phyloP scores from a whole-genome alignment of 2,113 vertebrate species.

The Thalassarche chlororhynchos region DNA sequence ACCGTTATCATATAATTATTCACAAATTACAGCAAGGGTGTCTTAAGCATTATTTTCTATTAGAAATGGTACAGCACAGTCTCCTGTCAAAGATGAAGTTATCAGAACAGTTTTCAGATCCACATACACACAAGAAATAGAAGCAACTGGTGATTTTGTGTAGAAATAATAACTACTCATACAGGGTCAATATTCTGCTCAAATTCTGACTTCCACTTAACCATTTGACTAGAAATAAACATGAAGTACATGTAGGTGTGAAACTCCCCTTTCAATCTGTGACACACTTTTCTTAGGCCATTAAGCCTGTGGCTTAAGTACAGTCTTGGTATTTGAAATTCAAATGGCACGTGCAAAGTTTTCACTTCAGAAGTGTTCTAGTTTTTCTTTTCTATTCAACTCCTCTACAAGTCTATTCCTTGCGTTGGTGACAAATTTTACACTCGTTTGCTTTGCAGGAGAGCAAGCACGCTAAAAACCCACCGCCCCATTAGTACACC shows the following conservation, averaged over 20 bases:
- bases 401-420: background rate
- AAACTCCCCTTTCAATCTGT: background rate
- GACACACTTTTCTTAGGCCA: background rate
- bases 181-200: background rate
- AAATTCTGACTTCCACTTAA: background rate
- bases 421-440: rapidly evolving
- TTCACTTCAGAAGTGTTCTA: background rate
- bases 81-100: background rate
- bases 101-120: background rate
- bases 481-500: background rate
- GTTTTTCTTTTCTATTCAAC: background rate
- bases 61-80: background rate
- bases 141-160: background rate
- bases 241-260: background rate
- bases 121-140: background rate
- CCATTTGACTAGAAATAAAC: background rate
- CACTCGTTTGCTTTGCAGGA: background rate
- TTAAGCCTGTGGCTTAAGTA: background rate
- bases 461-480: background rate
- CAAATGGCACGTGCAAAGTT: background rate
- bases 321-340: background rate
- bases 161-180: background rate
- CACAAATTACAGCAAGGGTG: background rate
- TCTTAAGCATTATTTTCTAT: background rate
- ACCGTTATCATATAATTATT: background rate